Base-by-base conservation (phyloP, 2,888 invertebrate genomes). In the Piscicola geometra region DNA sequence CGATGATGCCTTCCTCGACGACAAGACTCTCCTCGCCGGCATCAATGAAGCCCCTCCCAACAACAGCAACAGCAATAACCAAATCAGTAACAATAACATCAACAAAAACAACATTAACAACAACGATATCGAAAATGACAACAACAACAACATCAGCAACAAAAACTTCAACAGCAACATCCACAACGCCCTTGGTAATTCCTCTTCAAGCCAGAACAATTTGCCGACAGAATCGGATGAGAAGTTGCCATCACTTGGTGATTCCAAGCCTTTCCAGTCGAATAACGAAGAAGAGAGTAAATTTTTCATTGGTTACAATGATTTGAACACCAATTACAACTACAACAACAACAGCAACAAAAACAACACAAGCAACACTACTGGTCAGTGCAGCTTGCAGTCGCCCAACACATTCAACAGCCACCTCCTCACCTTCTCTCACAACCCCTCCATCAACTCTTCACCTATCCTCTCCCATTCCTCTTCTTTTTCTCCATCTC, bases 1-100 rank as follows among this genome's bases (percentile, higher is more conserved):
- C 41, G 52, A 71, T 50, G 71, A 71, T 2, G 25, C 71, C 0
- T 32, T 73, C 32, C 35, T 73, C 12, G 35, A 73, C 1, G 64
- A 73, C 15, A 52, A 35, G n/a, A 18, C 28, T 3, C 33, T 25
- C 5, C 35, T 25, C 9, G 28, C 33, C 41, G 21, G 35, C 1
- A 35, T 1, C 3, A 41, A 33, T 25, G n/a, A 41, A 25, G n/a
- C 21, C 25, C 0, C 35, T 41, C 25, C 2, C n/a, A 70, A 15
- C 21, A 47, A 30, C 28, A 41, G 15, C 52, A 21, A 12, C 52
- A 21, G 28, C 18, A 30, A 28, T 15, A 41, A 41, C 41, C 41
- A 41, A 5, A 9, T 15, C 70, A 3, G 12, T 41, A 12, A 3
- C 70, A 36, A 25, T 21, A 35, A 21, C 64, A 3, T n/a, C 21